phyloP scores from a whole-genome alignment of 2,888 invertebrate species.

The Nomada hirtipes region DNA sequence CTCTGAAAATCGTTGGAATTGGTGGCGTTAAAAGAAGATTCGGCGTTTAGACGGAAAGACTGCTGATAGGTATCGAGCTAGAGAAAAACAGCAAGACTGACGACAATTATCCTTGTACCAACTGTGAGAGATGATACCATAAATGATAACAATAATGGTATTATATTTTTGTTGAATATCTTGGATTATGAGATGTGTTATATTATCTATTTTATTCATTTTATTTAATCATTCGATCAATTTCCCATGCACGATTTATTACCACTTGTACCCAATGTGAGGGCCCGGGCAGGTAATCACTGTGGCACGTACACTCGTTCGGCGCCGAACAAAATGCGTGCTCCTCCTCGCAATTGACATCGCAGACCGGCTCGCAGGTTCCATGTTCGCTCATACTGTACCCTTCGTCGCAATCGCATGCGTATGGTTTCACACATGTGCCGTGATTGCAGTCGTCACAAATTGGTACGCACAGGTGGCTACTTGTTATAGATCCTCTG shows the following conservation, averaged over 20 bases:
- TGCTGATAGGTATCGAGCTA: too few relatives aligned
- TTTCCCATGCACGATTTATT: too few relatives aligned
- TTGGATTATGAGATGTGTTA: too few relatives aligned
- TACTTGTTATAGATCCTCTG: constrained; percentile 84
- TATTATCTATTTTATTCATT: too few relatives aligned
- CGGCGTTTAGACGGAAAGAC: too few relatives aligned
- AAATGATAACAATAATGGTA: too few relatives aligned
- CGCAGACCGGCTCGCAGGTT: constrained; percentile 83
- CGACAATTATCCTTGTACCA: too few relatives aligned
- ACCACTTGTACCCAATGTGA: constrained; percentile 69
- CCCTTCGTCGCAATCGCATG: constrained; percentile 79
- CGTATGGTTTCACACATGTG: constrained; percentile 82
- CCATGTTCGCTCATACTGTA: constrained; percentile 85
- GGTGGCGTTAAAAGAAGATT: constrained; percentile 71
- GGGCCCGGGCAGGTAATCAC: constrained; percentile 76
- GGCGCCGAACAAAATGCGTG: constrained; percentile 71
- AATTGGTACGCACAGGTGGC: constrained; percentile 84
- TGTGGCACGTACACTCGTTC: constrained; percentile 75
- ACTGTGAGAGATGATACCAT: too few relatives aligned
- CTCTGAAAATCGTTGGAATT: constrained; percentile 35
- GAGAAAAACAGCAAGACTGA: too few relatives aligned
- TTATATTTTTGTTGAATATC: too few relatives aligned
- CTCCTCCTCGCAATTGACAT: constrained; percentile 69
- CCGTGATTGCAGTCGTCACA: constrained; percentile 85
- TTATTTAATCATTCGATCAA: too few relatives aligned